These are phyloP conservation scores for Glaucomys volans DNA, from an alignment of 2,113 vertebrate species.

Conservation along the genomic window DNA sequence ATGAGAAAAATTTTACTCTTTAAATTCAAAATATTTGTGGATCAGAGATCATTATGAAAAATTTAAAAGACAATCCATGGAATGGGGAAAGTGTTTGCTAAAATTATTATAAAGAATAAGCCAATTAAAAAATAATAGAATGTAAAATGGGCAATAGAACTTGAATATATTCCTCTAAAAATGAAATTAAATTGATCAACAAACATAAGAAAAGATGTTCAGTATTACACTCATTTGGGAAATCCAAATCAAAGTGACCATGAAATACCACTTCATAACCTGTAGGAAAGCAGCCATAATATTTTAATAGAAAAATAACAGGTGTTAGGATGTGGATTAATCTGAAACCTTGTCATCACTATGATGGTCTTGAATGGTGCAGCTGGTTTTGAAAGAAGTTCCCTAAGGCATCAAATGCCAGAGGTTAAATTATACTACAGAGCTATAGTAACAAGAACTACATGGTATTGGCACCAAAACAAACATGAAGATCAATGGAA, in stretches of 20 bases:
- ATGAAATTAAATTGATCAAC: not conserved
- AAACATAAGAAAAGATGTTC: not conserved
- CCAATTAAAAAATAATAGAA: not conserved
- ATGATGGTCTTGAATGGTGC: not conserved
- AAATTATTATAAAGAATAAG: not conserved
- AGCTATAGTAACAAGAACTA: too few relatives aligned
- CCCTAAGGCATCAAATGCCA: not conserved
- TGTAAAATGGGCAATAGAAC: not conserved
- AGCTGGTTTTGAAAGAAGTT: not conserved
- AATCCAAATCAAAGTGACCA: not conserved
- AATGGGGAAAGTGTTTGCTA: not conserved
- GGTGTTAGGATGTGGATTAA: not conserved
- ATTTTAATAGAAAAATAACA: not conserved
- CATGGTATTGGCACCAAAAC: too few relatives aligned
- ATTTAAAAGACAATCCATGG: not conserved
- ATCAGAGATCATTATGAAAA: not conserved
- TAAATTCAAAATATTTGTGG: not conserved
- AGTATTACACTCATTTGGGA: not conserved
- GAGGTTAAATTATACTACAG: too few relatives aligned
- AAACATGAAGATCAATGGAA: too few relatives aligned
- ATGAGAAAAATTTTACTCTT: not conserved
- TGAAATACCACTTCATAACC: not conserved
- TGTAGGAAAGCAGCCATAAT: not conserved
- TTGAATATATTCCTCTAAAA: not conserved
- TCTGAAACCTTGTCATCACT: not conserved